Evolutionary conservation across 2,113 vertebrate species (phyloP).

Genomic region (Brevimyrus niger): DNA sequence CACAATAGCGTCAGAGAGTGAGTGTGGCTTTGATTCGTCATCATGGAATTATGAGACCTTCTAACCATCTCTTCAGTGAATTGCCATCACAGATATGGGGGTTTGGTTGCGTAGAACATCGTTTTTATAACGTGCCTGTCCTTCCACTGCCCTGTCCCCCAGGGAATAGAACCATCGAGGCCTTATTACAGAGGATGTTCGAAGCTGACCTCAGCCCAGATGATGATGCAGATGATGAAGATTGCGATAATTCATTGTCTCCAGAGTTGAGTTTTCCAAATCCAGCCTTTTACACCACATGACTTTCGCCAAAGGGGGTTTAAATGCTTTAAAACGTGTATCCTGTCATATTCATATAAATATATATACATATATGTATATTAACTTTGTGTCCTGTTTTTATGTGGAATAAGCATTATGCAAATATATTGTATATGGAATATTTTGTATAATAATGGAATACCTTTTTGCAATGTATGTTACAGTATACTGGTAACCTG

Average conservation of each 20-base stretch:
- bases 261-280: conserved; percentile 45
- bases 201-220: conserved; percentile 77
- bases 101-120: background rate
- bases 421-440: background rate
- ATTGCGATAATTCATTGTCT: conserved; percentile 51
- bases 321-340: background rate
- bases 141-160: background rate
- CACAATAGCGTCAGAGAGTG: conserved; percentile 84
- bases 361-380: background rate
- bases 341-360: background rate
- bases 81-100: background rate
- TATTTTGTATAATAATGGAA: background rate
- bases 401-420: background rate
- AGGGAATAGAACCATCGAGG: conserved; percentile 84
- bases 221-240: conserved; percentile 60
- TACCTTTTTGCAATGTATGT: background rate
- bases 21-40: conserved; percentile 34
- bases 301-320: conserved; percentile 1
- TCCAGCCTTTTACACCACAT: conserved; percentile 47
- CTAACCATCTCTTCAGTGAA: background rate
- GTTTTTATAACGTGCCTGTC: background rate
- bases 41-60: background rate
- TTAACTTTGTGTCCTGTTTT: background rate
- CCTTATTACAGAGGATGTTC: conserved; percentile 84
- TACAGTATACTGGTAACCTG: background rate